A percentile compares a stretch with the other conserved stretches of the same genome.
phyloP scores from a whole-genome alignment of 2,797 vertebrate genomes.

The Valencia hispanica region DNA sequence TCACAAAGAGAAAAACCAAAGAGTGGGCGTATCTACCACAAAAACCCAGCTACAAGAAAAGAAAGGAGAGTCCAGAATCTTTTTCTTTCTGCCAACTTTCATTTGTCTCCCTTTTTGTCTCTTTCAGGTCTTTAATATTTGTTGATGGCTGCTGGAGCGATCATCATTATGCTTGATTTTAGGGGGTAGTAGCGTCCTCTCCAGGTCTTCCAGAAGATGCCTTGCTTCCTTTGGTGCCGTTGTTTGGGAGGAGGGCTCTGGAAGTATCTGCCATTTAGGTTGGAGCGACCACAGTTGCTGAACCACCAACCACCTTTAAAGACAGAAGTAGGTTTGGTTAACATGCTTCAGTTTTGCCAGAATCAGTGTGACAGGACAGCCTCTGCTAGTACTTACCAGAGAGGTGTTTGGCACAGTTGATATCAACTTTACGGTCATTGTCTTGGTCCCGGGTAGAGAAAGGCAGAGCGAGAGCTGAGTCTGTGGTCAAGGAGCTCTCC shows the following conservation, averaged over 20 bases:
- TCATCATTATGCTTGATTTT: slow-evolving; percentile 89
- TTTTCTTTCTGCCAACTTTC: slow-evolving; percentile 13
- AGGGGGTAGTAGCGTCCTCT: slow-evolving; percentile 93
- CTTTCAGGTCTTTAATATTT: slow-evolving; percentile 62
- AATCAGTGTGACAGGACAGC: background rate
- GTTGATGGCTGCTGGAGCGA: slow-evolving; percentile 80
- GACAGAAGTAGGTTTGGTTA: slow-evolving; percentile 12
- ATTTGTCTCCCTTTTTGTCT: slow-evolving; percentile 4
- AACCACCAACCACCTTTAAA: slow-evolving; percentile 96
- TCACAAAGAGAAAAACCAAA: slow-evolving; percentile 18
- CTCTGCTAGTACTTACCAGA: slow-evolving; percentile 80
- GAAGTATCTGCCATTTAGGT: slow-evolving; percentile 94
- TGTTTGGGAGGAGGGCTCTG: slow-evolving; percentile 89
- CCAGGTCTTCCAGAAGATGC: slow-evolving; percentile 99
- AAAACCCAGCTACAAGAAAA: slow-evolving; percentile 37
- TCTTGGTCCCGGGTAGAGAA: slow-evolving; percentile 95
- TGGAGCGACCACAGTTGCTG: slow-evolving; percentile 91
- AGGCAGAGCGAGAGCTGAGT: slow-evolving; percentile 80
- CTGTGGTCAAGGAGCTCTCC: slow-evolving; percentile 81
- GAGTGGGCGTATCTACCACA: slow-evolving; percentile 31
- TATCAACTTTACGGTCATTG: slow-evolving; percentile 87
- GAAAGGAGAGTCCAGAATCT: slow-evolving; percentile 36
- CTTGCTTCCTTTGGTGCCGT: slow-evolving; percentile 91
- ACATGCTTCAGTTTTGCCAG: background rate
- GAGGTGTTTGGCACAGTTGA: slow-evolving; percentile 93